Conservation (phyloP, 2,888 invertebrate species). For the Exocentrus adspersus region DNA sequence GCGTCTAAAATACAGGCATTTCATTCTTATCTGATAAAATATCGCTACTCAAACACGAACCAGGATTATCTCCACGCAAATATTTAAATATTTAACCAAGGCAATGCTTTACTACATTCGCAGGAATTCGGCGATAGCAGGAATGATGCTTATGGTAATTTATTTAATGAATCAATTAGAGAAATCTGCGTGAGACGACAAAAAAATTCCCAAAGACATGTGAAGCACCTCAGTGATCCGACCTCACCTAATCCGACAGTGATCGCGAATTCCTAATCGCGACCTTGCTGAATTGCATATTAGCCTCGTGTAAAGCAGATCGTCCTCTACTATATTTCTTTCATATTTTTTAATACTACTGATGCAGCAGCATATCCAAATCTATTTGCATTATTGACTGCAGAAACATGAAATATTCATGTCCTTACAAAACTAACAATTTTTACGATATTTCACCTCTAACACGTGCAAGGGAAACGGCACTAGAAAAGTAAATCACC, state of each 20-base stretch:
- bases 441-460: background rate
- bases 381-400: no score
- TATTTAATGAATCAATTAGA: constrained; percentile 12
- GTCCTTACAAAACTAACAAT: background rate
- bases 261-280: no score
- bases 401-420: no score
- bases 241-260: no score
- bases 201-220: background rate
- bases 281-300: no score
- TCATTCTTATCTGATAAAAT: constrained; percentile 12
- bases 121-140: background rate
- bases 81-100: constrained; percentile 23
- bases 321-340: no score
- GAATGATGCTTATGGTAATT: constrained; percentile 12
- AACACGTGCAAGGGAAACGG: background rate
- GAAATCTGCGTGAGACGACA: no score
- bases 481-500: background rate
- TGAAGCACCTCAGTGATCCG: no score
- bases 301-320: no score
- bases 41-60: constrained; percentile 10
- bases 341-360: no score
- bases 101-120: constrained; percentile 17
- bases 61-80: constrained; percentile 18
- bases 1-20: constrained; percentile 2
- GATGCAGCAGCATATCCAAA: no score